phyloP scores from a whole-genome alignment of 2,113 vertebrate genomes.

The Eretmochelys imbricata region DNA sequence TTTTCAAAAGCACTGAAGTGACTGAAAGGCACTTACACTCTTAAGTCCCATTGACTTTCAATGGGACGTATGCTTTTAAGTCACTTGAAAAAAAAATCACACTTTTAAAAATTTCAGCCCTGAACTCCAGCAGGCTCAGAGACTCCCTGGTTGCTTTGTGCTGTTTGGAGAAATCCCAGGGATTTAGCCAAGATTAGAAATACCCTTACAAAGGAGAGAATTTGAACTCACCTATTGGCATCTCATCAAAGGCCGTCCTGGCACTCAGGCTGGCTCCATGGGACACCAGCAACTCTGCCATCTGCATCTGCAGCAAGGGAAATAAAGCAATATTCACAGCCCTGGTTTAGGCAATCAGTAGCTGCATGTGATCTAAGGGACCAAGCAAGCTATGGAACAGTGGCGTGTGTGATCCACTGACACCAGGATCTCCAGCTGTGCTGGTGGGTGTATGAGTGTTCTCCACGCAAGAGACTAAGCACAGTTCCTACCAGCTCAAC shows the following conservation, averaged over 20 bases:
- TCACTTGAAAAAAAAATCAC: background rate
- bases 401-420: background rate
- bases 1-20: background rate
- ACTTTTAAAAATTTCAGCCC: background rate
- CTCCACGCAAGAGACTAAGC: background rate
- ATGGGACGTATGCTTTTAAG: background rate
- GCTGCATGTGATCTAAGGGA: background rate
- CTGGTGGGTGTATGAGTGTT: background rate
- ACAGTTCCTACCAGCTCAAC: background rate
- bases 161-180: background rate
- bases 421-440: background rate
- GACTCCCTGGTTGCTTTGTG: background rate
- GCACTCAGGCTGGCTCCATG: slow-evolving; percentile 94
- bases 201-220: background rate
- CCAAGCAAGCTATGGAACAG: background rate
- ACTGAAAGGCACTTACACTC: background rate
- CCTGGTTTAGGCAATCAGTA: background rate
- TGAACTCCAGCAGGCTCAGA: fast-evolving
- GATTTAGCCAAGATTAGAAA: background rate
- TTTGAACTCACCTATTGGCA: slow-evolving; percentile 90
- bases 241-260: slow-evolving; percentile 95
- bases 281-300: slow-evolving; percentile 94
- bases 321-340: background rate
- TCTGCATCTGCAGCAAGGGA: slow-evolving; percentile 88
- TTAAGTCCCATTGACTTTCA: background rate